A percentile compares a stretch with the other conserved stretches of the same genome.
Conservation (phyloP, 1,140 invertebrate genomes). For the Drosophila albomicans region DNA sequence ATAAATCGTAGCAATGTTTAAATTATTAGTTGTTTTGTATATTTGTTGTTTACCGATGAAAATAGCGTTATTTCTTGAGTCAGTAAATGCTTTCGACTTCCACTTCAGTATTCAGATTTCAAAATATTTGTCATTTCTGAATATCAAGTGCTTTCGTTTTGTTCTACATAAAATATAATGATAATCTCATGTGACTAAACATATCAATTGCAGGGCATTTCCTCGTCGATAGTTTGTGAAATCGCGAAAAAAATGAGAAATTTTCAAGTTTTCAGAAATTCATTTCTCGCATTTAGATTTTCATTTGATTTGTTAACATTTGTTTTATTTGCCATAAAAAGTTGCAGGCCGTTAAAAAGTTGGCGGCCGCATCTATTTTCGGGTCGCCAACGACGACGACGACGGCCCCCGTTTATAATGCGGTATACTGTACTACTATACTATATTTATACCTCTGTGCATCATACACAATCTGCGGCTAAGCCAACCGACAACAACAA, state of each 20-base stretch:
- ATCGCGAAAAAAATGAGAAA: background rate
- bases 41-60: too few species aligned
- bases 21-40: too few species aligned
- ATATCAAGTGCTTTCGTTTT: too few species aligned
- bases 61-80: too few species aligned
- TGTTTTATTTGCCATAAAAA: slow-evolving; percentile 76
- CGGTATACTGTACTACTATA: slow-evolving; percentile 5
- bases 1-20: too few species aligned
- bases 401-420: slow-evolving; percentile 10
- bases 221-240: background rate
- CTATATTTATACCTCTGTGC: slow-evolving; percentile 25
- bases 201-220: background rate
- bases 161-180: too few species aligned
- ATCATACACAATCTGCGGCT: slow-evolving; percentile 9
- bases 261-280: slow-evolving; percentile 7
- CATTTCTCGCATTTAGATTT: slow-evolving; percentile 29
- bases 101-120: too few species aligned
- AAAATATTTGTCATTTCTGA: too few species aligned
- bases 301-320: slow-evolving; percentile 54
- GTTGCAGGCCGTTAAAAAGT: slow-evolving; percentile 74
- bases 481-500: slow-evolving; percentile 3
- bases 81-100: too few species aligned
- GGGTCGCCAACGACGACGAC: slow-evolving; percentile 13
- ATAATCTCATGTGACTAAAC: too few species aligned
- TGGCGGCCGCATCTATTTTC: slow-evolving; percentile 69